A percentile compares a stretch with the other conserved stretches of the same genome.
Evolutionary conservation across 2,888 invertebrate genomes (phyloP).

Genomic region (Dyspetes luteomarginatus): DNA sequence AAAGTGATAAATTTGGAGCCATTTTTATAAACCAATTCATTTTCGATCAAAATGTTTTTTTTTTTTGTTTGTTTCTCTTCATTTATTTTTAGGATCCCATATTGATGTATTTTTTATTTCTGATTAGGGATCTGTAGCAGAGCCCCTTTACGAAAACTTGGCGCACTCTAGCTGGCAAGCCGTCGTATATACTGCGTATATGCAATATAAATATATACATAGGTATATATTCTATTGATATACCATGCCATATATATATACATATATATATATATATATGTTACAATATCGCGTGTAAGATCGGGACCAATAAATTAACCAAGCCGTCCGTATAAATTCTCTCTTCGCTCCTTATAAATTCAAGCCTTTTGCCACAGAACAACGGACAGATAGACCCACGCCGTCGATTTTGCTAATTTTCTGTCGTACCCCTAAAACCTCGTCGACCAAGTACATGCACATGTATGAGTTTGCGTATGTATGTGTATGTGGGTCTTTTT

Average conservation of each 20-base stretch:
- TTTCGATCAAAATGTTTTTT: no score
- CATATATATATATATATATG: no score
- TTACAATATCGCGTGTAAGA: constrained; percentile 82
- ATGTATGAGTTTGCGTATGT: not conserved
- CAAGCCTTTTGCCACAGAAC: constrained; percentile 72
- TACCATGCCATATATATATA: constrained; percentile 67
- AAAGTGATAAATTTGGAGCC: no score
- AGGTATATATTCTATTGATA: constrained; percentile 75
- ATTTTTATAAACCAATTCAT: no score
- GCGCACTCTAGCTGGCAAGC: constrained; percentile 19
- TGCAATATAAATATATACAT: constrained; percentile 40
- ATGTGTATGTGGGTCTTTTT: constrained; percentile 9
- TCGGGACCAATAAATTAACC: constrained; percentile 82
- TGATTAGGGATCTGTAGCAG: not conserved
- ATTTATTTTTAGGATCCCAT: not conserved
- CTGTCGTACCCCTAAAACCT: constrained; percentile 71
- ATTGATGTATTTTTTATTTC: not conserved
- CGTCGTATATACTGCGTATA: constrained; percentile 2
- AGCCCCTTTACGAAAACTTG: constrained; percentile 26
- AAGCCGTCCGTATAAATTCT: constrained; percentile 79
- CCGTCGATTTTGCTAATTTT: constrained; percentile 82
- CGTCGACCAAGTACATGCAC: constrained; percentile 4
- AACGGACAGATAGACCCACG: constrained; percentile 80
- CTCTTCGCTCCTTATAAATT: constrained; percentile 83
- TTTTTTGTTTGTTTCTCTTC: not conserved